Base-by-base conservation (phyloP, 2,797 vertebrate species). In the Hyperoplus lanceolatus region DNA sequence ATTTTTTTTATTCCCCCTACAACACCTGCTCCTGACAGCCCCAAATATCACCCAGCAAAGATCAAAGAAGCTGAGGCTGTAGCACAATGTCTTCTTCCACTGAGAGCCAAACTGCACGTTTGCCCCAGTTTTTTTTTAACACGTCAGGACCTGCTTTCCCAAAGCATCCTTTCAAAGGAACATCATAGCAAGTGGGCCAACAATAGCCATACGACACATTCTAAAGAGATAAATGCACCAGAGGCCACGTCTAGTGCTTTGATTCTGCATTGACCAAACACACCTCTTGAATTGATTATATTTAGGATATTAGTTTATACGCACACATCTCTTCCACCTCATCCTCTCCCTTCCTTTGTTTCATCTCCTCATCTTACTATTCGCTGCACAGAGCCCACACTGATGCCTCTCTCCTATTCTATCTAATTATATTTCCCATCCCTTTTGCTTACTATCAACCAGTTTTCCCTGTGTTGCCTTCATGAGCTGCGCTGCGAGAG, bases 121-220 rank as follows among this genome's bases (percentile, higher is more conserved):
- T 92, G 89, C 92, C 91, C 87, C 74, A 92, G 14, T 88, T 90
- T 87, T 72, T 45, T 75, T 77, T 79, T 12, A 8, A 36, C 59
- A 73, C 18, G 1, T 43, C 70, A 73, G 56, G 67, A 80, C 46
- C 49, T 21, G 11, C 53, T 86, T 73, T 61, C 63, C 78, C 65
- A 62, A 61, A 70, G 48, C 6, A 0, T 58, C 38, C 49, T 69
- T 79, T 87, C 72, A 80, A 70, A 79, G 66, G 51, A 84, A 57
- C 63, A 70, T 82, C 39, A 16, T 49, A 50, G 77, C 45, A 87
- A 86, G 64, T 41, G 36, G 9, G 39, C 43, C 10, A 51, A 79
- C 80, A 80, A 70, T 45, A 75, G 65, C 56, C 3, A 10, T 12
- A 74, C 75, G 66, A 82, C 18, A 53, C 39, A 53, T 69, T 60